Evolutionary conservation across 2,113 vertebrate species (phyloP).

Genomic region (Pseudonaja textilis): DNA sequence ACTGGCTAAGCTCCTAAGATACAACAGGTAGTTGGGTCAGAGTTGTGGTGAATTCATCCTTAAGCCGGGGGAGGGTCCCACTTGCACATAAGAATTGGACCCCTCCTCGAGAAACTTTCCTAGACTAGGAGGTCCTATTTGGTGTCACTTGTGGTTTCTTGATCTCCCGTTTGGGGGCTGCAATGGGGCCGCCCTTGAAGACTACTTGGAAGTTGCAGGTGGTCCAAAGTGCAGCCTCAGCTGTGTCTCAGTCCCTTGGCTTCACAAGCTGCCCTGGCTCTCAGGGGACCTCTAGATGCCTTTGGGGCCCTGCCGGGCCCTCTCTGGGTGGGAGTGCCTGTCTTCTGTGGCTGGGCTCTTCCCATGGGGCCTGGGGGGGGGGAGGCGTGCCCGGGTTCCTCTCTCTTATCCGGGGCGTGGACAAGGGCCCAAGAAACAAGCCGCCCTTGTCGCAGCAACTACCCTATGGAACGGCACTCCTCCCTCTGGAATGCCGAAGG

Average conservation of each 20-base stretch:
- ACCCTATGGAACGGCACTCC: neutral
- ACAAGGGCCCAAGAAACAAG: neutral
- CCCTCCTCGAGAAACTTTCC: neutral
- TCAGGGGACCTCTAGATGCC: neutral
- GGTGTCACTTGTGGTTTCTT: neutral
- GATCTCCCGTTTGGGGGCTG: neutral
- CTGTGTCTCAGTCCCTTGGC: neutral
- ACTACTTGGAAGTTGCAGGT: neutral
- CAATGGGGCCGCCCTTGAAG: neutral
- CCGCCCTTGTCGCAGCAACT: neutral
- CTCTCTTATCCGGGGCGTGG: neutral
- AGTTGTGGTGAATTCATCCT: neutral
- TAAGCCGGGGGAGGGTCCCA: neutral
- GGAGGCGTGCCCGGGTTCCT: neutral
- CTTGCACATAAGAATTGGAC: neutral
- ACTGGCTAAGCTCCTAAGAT: neutral
- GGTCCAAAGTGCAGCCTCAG: neutral
- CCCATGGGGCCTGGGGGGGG: neutral
- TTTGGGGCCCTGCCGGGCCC: too few relatives aligned
- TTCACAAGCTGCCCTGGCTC: neutral
- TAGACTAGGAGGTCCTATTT: neutral
- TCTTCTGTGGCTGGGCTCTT: neutral
- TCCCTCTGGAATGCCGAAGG: neutral
- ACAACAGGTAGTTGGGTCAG: neutral
- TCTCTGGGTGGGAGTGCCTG: neutral